phyloP scores from a whole-genome alignment of 2,797 vertebrate species.

The Periophthalmus magnuspinnatus region DNA sequence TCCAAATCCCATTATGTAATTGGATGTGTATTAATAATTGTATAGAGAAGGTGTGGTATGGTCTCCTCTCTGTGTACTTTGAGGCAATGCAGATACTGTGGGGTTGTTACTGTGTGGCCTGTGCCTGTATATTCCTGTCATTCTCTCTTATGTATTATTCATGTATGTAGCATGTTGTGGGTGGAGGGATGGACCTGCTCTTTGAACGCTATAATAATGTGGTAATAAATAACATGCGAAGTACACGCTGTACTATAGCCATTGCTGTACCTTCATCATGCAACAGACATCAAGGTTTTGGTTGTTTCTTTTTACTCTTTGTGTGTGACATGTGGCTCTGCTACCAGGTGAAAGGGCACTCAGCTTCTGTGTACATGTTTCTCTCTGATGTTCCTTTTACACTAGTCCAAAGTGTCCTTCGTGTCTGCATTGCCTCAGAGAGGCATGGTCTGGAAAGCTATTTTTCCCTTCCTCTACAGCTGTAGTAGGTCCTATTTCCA shows the following conservation, averaged over 20 bases:
- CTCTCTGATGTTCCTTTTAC: background rate
- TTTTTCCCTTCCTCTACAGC: background rate
- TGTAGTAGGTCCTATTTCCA: too few species aligned
- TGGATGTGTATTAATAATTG: background rate
- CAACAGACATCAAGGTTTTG: slow-evolving; percentile 62
- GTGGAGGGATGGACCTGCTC: slow-evolving; percentile 15
- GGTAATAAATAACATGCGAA: slow-evolving; percentile 18
- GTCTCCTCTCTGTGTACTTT: slow-evolving; percentile 72
- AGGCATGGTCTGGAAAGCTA: slow-evolving; percentile 63
- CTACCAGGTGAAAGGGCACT: slow-evolving; percentile 11
- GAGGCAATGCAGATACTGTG: slow-evolving; percentile 73
- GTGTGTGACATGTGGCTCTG: slow-evolving; percentile 17
- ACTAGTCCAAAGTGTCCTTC: slow-evolving; percentile 9
- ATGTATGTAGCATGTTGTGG: slow-evolving; percentile 19
- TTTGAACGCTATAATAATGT: slow-evolving; percentile 28
- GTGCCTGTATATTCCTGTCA: slow-evolving; percentile 29
- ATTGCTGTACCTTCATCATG: slow-evolving; percentile 14
- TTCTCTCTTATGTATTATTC: slow-evolving; percentile 8
- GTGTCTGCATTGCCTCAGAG: slow-evolving; percentile 75
- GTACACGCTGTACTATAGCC: background rate
- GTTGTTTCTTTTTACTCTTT: slow-evolving; percentile 79
- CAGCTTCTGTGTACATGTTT: background rate
- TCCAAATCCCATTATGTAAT: background rate
- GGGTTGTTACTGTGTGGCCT: slow-evolving; percentile 7
- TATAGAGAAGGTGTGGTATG: background rate